Evolutionary conservation across 2,888 invertebrate species (phyloP), one percentile per base, ranked within the genome.

Genomic region (Andrena marginata): DNA sequence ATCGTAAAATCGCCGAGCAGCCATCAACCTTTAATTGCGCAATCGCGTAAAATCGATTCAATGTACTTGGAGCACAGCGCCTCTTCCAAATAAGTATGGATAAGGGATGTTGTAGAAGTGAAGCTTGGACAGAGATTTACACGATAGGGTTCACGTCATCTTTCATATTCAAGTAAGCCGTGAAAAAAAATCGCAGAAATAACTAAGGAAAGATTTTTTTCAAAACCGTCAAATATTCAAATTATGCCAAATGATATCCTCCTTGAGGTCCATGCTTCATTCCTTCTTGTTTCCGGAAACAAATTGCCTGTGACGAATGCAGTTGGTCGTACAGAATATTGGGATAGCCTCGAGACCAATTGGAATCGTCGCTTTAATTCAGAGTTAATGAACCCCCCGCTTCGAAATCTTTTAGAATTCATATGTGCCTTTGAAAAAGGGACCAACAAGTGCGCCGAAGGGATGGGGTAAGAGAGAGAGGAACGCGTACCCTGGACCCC

Each of bases 401-500:
- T 56, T 10, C 23, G 23, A 56, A 26, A 56, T 56, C 23, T 26
- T 23, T 56, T 13, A 13, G 56, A 56, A 23, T 20, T 23, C 56
- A 26, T 26, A 26, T 23, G 20, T 26, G 10, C 56, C 56, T 56
- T 26, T 8, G 10, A 4, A 56, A 56, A 26, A 56, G 13, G 56
- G 20, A 23, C 56, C 26, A 23, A 10, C 23, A 10, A 20, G 13
- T 16, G 10, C 20, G 1, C 42, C 48, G 35, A 35, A 51, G 33
- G 20, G 60, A 54, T 49, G 42, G 29, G 23, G 42, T 56, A 59
- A 72, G 68, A 72, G 67, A 49, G 48, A 49, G 48, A 48, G 16
- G 67, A 78, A 62, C 54, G 51, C 77, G 83, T 86, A 83, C 74
- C 76, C 65, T 64, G 82, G 72, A 73, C 54, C 67, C 16, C 56